Evolutionary conservation across 1,140 invertebrate genomes (phyloP), one percentile per base, ranked within the genome.

Genomic region (Ridgeia piscesae): DNA sequence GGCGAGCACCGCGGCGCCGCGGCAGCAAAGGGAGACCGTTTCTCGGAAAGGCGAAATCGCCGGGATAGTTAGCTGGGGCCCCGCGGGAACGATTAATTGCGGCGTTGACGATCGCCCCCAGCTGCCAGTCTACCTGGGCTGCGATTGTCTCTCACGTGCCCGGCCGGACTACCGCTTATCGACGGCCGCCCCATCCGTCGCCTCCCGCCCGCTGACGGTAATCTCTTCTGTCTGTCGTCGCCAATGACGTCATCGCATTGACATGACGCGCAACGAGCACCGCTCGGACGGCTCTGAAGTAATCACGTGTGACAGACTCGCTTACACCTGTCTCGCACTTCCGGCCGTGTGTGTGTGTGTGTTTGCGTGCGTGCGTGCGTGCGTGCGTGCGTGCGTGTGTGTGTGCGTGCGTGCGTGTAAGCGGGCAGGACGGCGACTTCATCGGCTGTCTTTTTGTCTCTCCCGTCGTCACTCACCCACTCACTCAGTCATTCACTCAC

Each of bases 341-440:
- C 58, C 58, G 58, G 58, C 58, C 58, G 42, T n/a, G n/a, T 50
- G 48, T 50, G 48, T 50, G 48, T 50, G 48, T 50, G 48, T 89
- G 89, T n/a, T 17, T 92, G 91, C 48, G 93, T 93, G 93, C 92
- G 93, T 93, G 93, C 92, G 93, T 93, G 92, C 91, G 92, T 93
- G 91, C 91, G 92, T 90, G 92, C 91, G 92, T 93, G 93, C 92
- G 92, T 93, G 93, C 92, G 93, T 93, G 93, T 89, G 93, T 93
- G 93, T 89, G 93, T 93, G 93, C 92, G 93, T 92, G 93, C 93
- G 93, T 58, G 92, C 89, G 77, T 91, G 93, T 50, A 92, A 91
- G 92, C 89, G 91, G 34, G 93, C 34, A 34, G 4, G 88, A 42
- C n/a, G 11, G 11, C 42, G 42, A 6, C 42, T 42, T 6, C 42